phyloP scores from a whole-genome alignment of 2,113 vertebrate species.

The Struthidea cinerea region DNA sequence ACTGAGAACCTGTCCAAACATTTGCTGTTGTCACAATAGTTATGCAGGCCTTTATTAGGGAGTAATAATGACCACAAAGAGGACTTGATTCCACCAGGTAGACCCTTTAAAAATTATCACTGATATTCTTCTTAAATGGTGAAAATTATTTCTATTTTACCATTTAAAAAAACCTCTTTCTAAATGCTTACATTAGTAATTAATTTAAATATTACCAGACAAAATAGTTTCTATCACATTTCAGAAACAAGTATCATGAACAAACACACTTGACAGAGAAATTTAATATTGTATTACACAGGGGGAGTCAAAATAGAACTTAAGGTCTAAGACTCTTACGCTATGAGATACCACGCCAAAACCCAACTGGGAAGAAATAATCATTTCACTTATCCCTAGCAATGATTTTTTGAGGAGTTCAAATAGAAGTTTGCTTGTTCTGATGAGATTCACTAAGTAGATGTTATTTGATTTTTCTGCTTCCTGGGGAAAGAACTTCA shows the following conservation, averaged over 20 bases:
- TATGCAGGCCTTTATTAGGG: slow-evolving; percentile 59
- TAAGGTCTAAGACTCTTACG: neutral
- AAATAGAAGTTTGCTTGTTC: slow-evolving; percentile 68
- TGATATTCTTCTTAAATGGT: neutral
- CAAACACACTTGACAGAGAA: neutral
- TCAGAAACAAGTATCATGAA: neutral
- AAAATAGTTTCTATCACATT: neutral
- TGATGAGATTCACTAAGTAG: slow-evolving; percentile 55
- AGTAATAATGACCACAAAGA: slow-evolving; percentile 66
- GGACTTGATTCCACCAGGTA: slow-evolving; percentile 3
- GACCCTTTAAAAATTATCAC: neutral
- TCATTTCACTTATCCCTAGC: slow-evolving; percentile 51
- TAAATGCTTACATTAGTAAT: neutral
- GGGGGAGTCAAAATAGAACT: neutral
- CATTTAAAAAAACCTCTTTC: neutral
- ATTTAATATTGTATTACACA: neutral
- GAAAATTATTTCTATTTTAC: neutral
- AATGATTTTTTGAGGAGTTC: slow-evolving; percentile 37
- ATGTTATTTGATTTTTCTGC: slow-evolving; percentile 65
- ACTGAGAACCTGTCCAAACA: slow-evolving; percentile 63
- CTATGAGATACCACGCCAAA: neutral
- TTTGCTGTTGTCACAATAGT: slow-evolving; percentile 67
- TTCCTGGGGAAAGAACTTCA: slow-evolving; percentile 50
- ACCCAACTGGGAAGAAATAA: slow-evolving; percentile 36
- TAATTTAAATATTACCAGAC: neutral